Evolutionary conservation across 2,113 vertebrate species (phyloP), one percentile per base, ranked within the genome.

Genomic region (human (Homo sapiens)): DNA sequence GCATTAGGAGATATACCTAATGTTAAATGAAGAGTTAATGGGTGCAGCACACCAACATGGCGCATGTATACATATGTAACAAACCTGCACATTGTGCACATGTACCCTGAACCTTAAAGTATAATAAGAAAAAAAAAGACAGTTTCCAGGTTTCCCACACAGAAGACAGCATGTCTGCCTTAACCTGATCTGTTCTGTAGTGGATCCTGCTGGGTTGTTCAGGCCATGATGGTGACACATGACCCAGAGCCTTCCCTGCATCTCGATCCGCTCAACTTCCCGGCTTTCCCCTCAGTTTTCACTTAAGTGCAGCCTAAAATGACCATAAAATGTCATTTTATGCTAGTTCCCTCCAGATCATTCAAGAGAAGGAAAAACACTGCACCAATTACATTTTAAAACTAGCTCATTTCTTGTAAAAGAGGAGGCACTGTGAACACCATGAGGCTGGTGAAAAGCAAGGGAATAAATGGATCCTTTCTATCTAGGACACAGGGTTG

Each of bases 311-410:
- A 40, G 20, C 12, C 43, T 90, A 45, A 45, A 45, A 10, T 8
- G 45, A 45, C 45, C 45, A 45, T 45, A 45, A 45, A 45, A 45
- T 45, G 32, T 85, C 38, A 35, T 64, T 68, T 81, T n/a, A 76
- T 45, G 90, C 81, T 32, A 57, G 70, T n/a, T 45, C 76, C 48
- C 40, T 84, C 72, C 52, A 73, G 68, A 89, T 43, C 66, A 87
- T 22, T 88, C 45, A 80, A 88, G 45, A 93, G 72, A 73, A 92
- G 35, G 59, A 78, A 81, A 89, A 79, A 43, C 13, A 20, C 16
- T 11, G 12, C 61, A 13, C 5, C 8, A 10, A 27, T 55, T 64
- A 68, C 76, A 92, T 57, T 59, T 72, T 38, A 94, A 78, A 90
- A 45, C 17, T 12, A 70, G 22, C 73, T 27, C 25, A 16, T 78